phyloP scores from a whole-genome alignment of 2,113 vertebrate genomes.

The Taurulus bubalis region DNA sequence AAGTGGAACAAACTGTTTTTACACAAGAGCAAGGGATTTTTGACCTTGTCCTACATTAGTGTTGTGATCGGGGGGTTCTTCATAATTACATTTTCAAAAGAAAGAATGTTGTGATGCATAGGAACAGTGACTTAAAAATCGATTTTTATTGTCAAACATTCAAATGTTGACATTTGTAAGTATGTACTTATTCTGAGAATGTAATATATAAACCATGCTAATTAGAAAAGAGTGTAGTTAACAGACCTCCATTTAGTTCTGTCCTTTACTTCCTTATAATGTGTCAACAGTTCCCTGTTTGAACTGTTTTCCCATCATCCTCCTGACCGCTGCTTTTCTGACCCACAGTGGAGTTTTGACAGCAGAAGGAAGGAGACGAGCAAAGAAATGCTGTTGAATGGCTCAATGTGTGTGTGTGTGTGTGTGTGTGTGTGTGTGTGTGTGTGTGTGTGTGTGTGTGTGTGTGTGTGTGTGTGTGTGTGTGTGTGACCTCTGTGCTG shows the following conservation, averaged over 20 bases:
- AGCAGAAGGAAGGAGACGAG: constrained; percentile 54
- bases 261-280: constrained; percentile 51
- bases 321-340: constrained; percentile 70
- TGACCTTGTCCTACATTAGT: constrained; percentile 37
- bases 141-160: not conserved
- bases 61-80: not conserved
- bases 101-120: not conserved
- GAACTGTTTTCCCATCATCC: constrained; percentile 73
- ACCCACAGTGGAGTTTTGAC: constrained; percentile 75
- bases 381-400: constrained; percentile 56
- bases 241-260: constrained; percentile 19
- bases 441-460: not conserved
- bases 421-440: constrained; percentile 21
- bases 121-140: not conserved
- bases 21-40: constrained; percentile 48
- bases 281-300: constrained; percentile 77
- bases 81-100: not conserved
- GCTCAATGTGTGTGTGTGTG: constrained; percentile 24
- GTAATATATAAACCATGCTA: not conserved
- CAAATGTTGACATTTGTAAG: not conserved
- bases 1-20: constrained; percentile 67
- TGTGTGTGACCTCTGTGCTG: constrained; percentile 49
- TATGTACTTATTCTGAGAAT: not conserved
- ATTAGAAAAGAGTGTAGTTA: not conserved
- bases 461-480: constrained; percentile 18